Conservation (phyloP, 2,888 invertebrate genomes). For the Cataglyphis livida region DNA sequence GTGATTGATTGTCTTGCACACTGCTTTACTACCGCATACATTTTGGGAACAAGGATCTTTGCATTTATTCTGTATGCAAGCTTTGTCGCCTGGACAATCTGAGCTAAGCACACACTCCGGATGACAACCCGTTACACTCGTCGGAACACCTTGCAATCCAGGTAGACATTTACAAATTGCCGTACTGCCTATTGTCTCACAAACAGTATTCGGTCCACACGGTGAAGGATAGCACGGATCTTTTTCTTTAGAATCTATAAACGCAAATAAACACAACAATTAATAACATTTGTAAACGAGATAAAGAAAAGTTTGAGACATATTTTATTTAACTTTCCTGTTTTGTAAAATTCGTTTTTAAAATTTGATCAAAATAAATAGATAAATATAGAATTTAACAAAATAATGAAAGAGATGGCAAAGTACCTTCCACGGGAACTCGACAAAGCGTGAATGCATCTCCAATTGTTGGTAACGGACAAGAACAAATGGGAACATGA, state of each 20-base stretch:
- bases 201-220: conserved; percentile 86
- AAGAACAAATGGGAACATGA: conserved; percentile 92
- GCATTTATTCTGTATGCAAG: conserved; percentile 93
- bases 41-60: conserved; percentile 92
- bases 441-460: conserved; percentile 91
- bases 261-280: conserved; percentile 16
- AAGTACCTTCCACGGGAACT: conserved; percentile 77
- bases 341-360: not conserved
- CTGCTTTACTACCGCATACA: conserved; percentile 92
- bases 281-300: not conserved
- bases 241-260: conserved; percentile 73
- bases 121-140: conserved; percentile 85
- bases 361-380: not conserved
- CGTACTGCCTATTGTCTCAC: conserved; percentile 84
- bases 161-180: conserved; percentile 86
- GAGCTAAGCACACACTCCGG: conserved; percentile 87
- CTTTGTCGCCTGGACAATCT: conserved; percentile 93
- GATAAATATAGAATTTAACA: not conserved
- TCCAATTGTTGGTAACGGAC: conserved; percentile 89
- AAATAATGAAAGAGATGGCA: not conserved
- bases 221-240: conserved; percentile 86
- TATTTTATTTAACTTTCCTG: not conserved
- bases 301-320: not conserved
- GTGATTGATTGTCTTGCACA: conserved; percentile 92
- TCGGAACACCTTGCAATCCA: conserved; percentile 84